Conservation (phyloP, 1,140 invertebrate genomes). For the Aporrectodea caliginosa region DNA sequence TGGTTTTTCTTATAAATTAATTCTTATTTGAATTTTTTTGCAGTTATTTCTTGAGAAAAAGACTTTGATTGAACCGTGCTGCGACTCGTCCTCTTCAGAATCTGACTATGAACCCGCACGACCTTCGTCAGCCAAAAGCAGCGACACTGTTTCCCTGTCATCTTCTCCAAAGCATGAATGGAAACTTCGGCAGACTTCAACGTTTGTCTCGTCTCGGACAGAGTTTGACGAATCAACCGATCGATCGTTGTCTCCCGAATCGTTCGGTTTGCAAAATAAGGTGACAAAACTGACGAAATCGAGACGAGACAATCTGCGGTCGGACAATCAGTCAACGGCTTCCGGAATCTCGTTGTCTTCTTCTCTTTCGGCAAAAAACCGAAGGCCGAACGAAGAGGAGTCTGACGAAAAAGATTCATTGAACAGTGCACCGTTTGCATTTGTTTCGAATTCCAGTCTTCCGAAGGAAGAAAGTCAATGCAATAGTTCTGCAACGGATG, state of each 20-base stretch:
- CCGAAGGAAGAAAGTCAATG: not conserved
- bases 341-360: not conserved
- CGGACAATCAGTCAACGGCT: not conserved
- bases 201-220: not conserved
- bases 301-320: not conserved
- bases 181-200: not conserved
- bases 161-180: not conserved
- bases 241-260: not conserved
- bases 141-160: not conserved
- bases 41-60: not conserved
- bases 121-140: not conserved
- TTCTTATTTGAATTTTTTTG: not conserved
- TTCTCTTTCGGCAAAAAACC: not conserved
- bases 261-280: not conserved
- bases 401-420: not conserved
- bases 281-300: not conserved
- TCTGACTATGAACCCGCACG: not conserved
- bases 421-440: not conserved
- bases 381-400: not conserved
- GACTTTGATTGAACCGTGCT: not conserved
- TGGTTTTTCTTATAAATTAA: too few relatives aligned
- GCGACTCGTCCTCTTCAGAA: not conserved
- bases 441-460: not conserved
- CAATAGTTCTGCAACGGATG: too few relatives aligned
- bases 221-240: not conserved